A percentile compares a stretch with the other conserved stretches of the same genome.
phyloP scores from a whole-genome alignment of 2,888 invertebrate species.

The Drosophila paranaensis region DNA sequence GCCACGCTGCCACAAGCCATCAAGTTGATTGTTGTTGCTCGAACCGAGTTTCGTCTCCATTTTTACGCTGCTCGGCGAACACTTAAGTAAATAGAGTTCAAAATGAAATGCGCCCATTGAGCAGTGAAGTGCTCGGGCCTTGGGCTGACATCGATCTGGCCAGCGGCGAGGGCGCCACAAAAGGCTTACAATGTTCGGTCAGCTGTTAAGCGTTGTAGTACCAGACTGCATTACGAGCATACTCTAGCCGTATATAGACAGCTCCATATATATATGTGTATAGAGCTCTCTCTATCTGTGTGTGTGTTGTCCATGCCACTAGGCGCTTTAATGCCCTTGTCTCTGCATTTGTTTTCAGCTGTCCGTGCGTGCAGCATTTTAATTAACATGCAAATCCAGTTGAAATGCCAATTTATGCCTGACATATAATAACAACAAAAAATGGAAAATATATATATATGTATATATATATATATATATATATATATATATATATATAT shows the following conservation, averaged over 20 bases:
- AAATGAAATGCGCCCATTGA: conserved; percentile 74
- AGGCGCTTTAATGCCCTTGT: conserved; percentile 66
- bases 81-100: conserved; percentile 78
- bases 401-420: conserved; percentile 79
- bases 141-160: conserved; percentile 74
- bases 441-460: background rate
- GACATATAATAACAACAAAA: conserved; percentile 70
- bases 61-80: conserved; percentile 63
- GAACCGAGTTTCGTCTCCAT: conserved; percentile 52
- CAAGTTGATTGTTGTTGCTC: conserved; percentile 62
- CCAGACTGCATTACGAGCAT: conserved; percentile 48
- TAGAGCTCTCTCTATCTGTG: background rate
- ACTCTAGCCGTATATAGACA: conserved; percentile 7
- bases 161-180: conserved; percentile 30
- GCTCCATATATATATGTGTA: background rate
- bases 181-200: conserved; percentile 68
- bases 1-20: conserved; percentile 42
- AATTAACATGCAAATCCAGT: conserved; percentile 81
- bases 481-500: conserved; percentile 13
- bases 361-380: conserved; percentile 75
- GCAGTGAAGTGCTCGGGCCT: conserved; percentile 58
- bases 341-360: conserved; percentile 73
- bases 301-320: conserved; percentile 10
- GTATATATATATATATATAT: conserved; percentile 4
- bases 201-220: conserved; percentile 56